Evolutionary conservation across 2,888 invertebrate genomes (phyloP).

Genomic region (Acanthococcus lagerstroemiae): DNA sequence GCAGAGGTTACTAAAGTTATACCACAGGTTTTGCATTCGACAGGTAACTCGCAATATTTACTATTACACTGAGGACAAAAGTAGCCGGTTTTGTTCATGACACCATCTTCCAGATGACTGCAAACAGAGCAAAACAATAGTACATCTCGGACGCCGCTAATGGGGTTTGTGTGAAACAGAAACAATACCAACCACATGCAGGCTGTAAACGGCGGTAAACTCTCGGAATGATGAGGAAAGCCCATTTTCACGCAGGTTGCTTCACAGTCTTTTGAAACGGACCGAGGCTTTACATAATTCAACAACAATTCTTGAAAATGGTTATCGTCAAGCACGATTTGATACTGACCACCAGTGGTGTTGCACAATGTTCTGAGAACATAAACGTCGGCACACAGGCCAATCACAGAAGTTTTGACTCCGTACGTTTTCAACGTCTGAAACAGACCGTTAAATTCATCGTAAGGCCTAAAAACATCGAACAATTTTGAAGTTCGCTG

Average conservation of each 20-base stretch:
- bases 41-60: conserved; percentile 96
- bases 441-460: too few relatives aligned
- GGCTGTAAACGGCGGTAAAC: conserved; percentile 65
- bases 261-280: conserved; percentile 60
- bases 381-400: conserved; percentile 87
- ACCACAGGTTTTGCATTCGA: conserved; percentile 91
- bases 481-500: not conserved
- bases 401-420: conserved; percentile 87
- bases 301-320: conserved; percentile 56
- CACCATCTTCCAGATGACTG: conserved; percentile 60
- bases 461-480: not conserved
- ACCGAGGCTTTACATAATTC: conserved; percentile 57
- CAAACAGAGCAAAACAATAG: conserved; percentile 32
- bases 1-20: conserved; percentile 94
- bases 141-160: too few relatives aligned
- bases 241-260: conserved; percentile 91
- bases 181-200: conserved; percentile 71
- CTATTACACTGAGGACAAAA: conserved; percentile 88
- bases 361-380: conserved; percentile 77
- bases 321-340: conserved; percentile 71
- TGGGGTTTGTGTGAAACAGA: not conserved
- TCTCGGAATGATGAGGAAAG: conserved; percentile 69
- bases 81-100: conserved; percentile 65
- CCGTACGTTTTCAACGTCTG: conserved; percentile 65
- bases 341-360: conserved; percentile 79